Evolutionary conservation across 2,797 vertebrate species (phyloP).

Genomic region (Hyperoplus lanceolatus): DNA sequence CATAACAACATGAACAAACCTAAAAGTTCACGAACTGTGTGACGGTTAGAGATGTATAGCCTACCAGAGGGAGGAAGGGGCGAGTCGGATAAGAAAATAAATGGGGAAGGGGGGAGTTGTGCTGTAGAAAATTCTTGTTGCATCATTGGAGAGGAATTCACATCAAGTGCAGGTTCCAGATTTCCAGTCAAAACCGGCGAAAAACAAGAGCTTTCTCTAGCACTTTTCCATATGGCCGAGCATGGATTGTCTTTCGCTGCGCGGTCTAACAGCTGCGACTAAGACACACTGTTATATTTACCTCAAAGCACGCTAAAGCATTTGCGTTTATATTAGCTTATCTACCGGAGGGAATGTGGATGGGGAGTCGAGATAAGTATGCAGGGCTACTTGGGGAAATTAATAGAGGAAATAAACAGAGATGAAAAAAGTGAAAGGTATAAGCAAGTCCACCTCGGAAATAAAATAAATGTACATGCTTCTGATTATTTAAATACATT

Average conservation of each 20-base stretch:
- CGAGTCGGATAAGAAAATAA: slow-evolving; percentile 4
- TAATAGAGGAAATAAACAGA: slow-evolving; percentile 29
- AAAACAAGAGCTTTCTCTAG: slow-evolving; percentile 59
- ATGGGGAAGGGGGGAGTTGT: slow-evolving; percentile 33
- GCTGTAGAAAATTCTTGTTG: slow-evolving; percentile 70
- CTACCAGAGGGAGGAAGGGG: slow-evolving; percentile 39
- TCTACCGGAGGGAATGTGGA: slow-evolving; percentile 51
- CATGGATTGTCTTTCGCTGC: slow-evolving; percentile 33
- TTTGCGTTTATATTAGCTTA: slow-evolving; percentile 72
- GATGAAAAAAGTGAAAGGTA: no score
- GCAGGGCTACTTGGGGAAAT: slow-evolving; percentile 24
- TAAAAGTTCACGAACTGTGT: slow-evolving; percentile 57
- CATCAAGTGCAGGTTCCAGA: slow-evolving; percentile 67
- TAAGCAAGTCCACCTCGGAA: background rate
- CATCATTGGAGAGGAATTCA: slow-evolving; percentile 81
- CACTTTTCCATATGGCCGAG: slow-evolving; percentile 59
- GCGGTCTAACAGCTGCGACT: slow-evolving; percentile 64
- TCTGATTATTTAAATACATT: background rate
- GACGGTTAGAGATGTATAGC: slow-evolving; percentile 36
- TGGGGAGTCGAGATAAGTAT: slow-evolving; percentile 35
- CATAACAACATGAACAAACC: slow-evolving; percentile 5
- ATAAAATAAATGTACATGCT: background rate
- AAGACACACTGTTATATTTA: slow-evolving; percentile 73
- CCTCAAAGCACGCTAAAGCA: slow-evolving; percentile 67
- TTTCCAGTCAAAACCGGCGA: slow-evolving; percentile 43